A percentile compares a stretch with the other conserved stretches of the same genome.
These are phyloP conservation scores for Patella pellucida DNA, from an alignment of 2,888 invertebrate genomes.

Conservation along the genomic window DNA sequence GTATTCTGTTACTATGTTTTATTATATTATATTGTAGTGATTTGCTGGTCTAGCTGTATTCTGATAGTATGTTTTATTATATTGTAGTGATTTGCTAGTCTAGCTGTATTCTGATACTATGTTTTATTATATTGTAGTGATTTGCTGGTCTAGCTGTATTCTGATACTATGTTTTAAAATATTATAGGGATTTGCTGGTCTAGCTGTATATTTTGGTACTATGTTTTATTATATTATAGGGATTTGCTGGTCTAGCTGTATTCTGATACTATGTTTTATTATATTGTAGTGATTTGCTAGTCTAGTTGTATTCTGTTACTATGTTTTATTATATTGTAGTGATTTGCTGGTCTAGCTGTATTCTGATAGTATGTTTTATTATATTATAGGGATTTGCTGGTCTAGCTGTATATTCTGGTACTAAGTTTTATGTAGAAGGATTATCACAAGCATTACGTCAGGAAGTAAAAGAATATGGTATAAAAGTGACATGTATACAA, in stretches of 20 bases:
- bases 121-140: constrained; percentile 68
- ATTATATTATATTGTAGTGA: too few relatives aligned
- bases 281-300: constrained; percentile 51
- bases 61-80: constrained; percentile 53
- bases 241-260: constrained; percentile 72
- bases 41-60: too few relatives aligned
- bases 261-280: constrained; percentile 72
- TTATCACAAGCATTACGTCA: constrained; percentile 69
- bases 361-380: constrained; percentile 72
- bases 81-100: constrained; percentile 64
- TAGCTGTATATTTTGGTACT: too few relatives aligned
- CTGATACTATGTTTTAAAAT: constrained; percentile 70
- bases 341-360: constrained; percentile 71
- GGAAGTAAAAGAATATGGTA: constrained; percentile 65
- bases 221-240: constrained; percentile 68
- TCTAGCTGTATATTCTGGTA: constrained; percentile 71
- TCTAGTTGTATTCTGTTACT: too few relatives aligned
- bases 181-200: constrained; percentile 68
- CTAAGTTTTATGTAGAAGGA: constrained; percentile 72
- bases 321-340: too few relatives aligned
- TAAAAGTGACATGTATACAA: constrained; percentile 71
- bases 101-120: constrained; percentile 72
- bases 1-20: too few relatives aligned
- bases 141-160: constrained; percentile 71
- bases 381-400: constrained; percentile 68